Percentiles rank a stretch among this genome's conserved stretches.
These are phyloP conservation scores for Tupaia tana DNA, from an alignment of 2,113 vertebrate genomes.

Conservation along the genomic window DNA sequence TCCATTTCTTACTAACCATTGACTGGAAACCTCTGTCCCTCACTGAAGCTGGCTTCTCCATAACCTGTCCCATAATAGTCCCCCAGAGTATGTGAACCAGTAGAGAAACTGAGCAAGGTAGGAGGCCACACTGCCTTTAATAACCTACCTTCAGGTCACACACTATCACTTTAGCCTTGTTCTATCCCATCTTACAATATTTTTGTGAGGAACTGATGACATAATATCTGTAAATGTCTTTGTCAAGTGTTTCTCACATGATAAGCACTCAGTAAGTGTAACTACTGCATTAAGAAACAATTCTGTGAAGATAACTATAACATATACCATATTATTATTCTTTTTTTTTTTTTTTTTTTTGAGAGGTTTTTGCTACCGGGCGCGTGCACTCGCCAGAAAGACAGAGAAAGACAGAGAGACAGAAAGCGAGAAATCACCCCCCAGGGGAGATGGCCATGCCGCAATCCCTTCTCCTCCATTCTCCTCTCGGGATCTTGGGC, in stretches of 20 bases:
- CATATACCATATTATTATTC: neutral
- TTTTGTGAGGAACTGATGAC: neutral
- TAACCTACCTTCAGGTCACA: neutral
- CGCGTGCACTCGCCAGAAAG: too few species aligned
- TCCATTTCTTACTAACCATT: neutral
- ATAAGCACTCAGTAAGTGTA: neutral
- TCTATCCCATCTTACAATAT: neutral
- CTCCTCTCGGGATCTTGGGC: too few species aligned
- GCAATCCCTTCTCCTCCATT: too few species aligned
- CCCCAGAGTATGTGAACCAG: neutral
- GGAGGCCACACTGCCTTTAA: neutral
- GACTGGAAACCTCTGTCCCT: neutral
- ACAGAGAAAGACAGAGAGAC: too few species aligned
- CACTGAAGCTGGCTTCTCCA: neutral
- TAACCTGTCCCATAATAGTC: too few species aligned
- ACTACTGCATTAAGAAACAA: neutral
- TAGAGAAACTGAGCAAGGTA: neutral
- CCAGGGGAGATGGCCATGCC: too few species aligned
- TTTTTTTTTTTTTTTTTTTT: too few species aligned
- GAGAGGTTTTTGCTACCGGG: too few species aligned
- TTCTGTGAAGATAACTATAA: neutral
- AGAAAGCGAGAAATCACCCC: too few species aligned
- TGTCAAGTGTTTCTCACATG: neutral
- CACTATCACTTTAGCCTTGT: neutral
- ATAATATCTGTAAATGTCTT: neutral